These are phyloP conservation scores for Capitulum mitella DNA, from an alignment of 2,888 invertebrate genomes.

Conservation along the genomic window DNA sequence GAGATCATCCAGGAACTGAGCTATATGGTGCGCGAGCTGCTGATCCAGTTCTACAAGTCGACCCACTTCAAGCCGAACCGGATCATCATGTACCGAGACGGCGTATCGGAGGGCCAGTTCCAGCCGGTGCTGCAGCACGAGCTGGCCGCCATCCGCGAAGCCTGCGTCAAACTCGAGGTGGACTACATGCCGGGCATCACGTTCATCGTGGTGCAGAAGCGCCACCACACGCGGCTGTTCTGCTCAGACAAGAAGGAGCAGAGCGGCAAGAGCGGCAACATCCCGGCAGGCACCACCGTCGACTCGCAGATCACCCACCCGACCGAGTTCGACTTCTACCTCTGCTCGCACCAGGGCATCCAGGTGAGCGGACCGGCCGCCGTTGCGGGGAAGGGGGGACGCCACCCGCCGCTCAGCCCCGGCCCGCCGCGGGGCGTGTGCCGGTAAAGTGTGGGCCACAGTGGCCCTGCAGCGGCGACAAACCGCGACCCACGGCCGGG, in stretches of 20 bases:
- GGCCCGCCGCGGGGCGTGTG: too few species aligned
- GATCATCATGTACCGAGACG: conserved; percentile 95
- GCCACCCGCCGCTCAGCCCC: too few species aligned
- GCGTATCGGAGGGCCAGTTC: conserved; percentile 98
- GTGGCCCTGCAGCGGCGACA: too few species aligned
- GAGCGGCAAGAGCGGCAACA: conserved; percentile 97
- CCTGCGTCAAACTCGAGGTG: conserved; percentile 91
- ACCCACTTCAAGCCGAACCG: conserved; percentile 99
- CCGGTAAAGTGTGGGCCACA: too few species aligned
- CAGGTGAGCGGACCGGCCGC: conserved; percentile 65
- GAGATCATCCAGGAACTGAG: conserved; percentile 98
- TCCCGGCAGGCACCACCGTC: conserved; percentile 98
- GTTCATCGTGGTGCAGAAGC: conserved; percentile 96
- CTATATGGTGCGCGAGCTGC: conserved; percentile 93
- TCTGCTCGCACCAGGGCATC: conserved; percentile 96
- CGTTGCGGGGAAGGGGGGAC: too few species aligned
- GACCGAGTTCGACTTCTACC: conserved; percentile 99
- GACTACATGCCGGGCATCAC: conserved; percentile 98
- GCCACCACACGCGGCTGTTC: conserved; percentile 95
- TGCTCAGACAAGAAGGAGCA: conserved; percentile 99
- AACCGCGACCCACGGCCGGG: too few species aligned
- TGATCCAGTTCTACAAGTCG: conserved; percentile 99
- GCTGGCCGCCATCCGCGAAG: conserved; percentile 93
- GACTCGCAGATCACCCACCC: conserved; percentile 99
- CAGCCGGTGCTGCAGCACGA: conserved; percentile 89